These are phyloP conservation scores for Charaxes varanes DNA, from an alignment of 1,140 invertebrate genomes.

Conservation along the genomic window DNA sequence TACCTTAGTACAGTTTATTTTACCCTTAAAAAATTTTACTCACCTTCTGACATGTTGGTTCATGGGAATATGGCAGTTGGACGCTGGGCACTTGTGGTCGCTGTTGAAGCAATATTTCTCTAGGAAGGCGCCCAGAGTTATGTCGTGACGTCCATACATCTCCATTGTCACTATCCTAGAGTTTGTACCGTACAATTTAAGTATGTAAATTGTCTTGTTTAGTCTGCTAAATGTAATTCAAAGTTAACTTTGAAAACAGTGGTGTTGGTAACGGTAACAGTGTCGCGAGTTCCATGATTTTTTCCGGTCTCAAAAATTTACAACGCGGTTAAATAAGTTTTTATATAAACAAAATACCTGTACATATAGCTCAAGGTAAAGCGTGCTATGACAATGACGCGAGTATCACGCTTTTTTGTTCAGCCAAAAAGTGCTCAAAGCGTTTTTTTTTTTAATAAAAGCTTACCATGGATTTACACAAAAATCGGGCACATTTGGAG, in stretches of 20 bases:
- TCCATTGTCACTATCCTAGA: constrained; percentile 92
- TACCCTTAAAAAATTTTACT: constrained; percentile 6
- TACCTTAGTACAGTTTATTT: too few species aligned
- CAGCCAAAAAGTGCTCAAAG: too few species aligned
- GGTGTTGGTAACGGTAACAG: too few species aligned
- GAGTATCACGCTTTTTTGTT: too few species aligned
- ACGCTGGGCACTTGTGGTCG: constrained; percentile 89
- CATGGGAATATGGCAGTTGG: constrained; percentile 88
- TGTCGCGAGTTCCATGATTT: too few species aligned
- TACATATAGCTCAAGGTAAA: too few species aligned
- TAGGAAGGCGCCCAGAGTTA: constrained; percentile 94
- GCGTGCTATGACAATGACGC: too few species aligned
- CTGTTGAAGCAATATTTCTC: constrained; percentile 93
- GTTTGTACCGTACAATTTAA: background rate
- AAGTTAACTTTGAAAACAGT: constrained; percentile 4
- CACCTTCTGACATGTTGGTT: constrained; percentile 87
- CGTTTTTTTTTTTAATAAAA: too few species aligned
- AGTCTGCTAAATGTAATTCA: too few species aligned
- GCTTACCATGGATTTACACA: constrained; percentile 91
- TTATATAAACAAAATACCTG: too few species aligned
- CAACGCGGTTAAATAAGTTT: too few species aligned
- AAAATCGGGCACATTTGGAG: constrained; percentile 87
- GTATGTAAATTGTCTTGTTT: background rate
- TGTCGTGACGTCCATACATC: constrained; percentile 95
- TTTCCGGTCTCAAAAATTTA: too few species aligned